These are phyloP conservation scores for Pantherophis guttatus DNA, from an alignment of 2,113 vertebrate genomes.

Conservation along the genomic window DNA sequence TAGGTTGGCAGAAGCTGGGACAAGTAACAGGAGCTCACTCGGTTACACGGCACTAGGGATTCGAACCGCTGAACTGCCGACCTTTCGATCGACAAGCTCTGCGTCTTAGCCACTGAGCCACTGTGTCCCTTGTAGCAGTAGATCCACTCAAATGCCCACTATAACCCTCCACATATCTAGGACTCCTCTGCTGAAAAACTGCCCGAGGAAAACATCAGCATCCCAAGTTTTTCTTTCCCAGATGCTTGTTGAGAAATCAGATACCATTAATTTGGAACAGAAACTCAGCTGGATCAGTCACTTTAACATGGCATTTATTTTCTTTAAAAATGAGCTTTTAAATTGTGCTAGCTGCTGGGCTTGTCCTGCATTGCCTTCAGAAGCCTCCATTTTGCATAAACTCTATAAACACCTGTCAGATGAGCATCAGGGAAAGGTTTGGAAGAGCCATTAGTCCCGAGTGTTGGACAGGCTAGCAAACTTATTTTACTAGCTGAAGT, in stretches of 20 bases:
- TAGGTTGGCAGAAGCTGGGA: no score
- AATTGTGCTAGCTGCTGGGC: constrained; percentile 17
- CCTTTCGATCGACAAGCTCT: no score
- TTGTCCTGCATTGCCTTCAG: neutral
- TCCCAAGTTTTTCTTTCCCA: neutral
- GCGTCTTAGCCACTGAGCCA: no score
- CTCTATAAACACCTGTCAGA: constrained; percentile 41
- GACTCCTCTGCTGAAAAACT: neutral
- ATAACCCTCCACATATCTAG: neutral
- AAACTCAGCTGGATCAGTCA: neutral
- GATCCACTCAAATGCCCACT: neutral
- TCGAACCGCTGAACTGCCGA: no score
- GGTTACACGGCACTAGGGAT: no score
- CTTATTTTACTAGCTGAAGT: constrained; percentile 47
- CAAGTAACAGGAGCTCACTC: no score
- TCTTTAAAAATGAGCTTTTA: constrained; percentile 44
- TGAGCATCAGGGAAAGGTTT: constrained; percentile 18
- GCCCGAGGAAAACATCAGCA: neutral
- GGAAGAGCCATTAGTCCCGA: constrained; percentile 34
- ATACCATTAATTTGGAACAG: constrained; percentile 4
- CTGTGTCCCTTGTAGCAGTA: neutral
- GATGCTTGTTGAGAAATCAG: constrained; percentile 22
- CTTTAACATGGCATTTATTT: constrained; percentile 29
- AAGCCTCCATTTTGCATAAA: constrained; percentile 45
- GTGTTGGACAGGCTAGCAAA: constrained; percentile 37